These are phyloP conservation scores for Micromys minutus DNA, from an alignment of 2,113 vertebrate genomes.

Conservation along the genomic window DNA sequence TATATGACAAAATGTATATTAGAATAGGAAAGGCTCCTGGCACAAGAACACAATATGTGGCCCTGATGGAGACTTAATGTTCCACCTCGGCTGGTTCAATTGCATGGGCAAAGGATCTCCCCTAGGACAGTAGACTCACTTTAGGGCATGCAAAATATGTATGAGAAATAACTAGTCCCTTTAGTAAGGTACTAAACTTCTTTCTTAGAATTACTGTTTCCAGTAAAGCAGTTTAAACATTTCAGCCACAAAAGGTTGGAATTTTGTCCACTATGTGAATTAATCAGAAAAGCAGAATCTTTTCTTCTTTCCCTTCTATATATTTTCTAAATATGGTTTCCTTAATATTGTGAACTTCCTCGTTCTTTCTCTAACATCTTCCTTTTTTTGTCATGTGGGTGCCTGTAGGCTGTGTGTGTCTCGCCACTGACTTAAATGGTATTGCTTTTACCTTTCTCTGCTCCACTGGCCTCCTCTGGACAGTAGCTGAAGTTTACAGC, in stretches of 20 bases:
- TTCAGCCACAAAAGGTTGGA: background rate
- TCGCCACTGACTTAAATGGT: background rate
- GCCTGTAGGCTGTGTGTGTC: background rate
- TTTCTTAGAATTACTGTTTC: background rate
- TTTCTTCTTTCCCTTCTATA: background rate
- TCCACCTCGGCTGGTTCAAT: background rate
- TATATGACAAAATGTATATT: too few species aligned
- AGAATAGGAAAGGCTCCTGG: background rate
- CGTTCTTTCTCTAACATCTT: background rate
- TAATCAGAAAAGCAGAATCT: background rate
- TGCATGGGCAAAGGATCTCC: background rate
- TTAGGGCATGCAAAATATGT: too few species aligned
- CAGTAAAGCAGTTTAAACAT: background rate
- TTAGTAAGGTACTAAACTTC: background rate
- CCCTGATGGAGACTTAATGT: background rate
- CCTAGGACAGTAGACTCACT: background rate
- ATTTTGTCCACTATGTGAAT: background rate
- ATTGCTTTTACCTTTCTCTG: background rate
- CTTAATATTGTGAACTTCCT: background rate
- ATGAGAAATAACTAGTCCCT: background rate
- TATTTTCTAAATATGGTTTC: background rate
- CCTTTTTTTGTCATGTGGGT: background rate
- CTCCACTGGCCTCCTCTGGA: background rate
- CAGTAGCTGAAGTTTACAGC: background rate
- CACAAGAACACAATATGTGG: background rate